Percentiles rank a stretch among this genome's conserved stretches.
These are phyloP conservation scores for Eupsittula cactorum DNA, from an alignment of 2,113 vertebrate genomes.

Conservation along the genomic window DNA sequence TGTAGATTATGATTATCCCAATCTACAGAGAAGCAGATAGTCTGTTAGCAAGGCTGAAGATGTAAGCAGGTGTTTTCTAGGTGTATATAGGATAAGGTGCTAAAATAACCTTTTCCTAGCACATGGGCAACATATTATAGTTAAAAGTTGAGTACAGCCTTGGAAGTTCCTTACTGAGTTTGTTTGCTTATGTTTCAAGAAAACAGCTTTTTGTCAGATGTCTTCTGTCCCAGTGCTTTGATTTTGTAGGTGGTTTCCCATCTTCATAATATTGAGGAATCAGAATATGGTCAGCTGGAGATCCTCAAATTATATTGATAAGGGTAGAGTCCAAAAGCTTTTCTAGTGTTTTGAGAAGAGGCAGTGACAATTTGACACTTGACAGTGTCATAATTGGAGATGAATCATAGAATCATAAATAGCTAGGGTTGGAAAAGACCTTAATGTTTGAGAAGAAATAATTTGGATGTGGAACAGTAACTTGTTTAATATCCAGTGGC, in stretches of 20 bases:
- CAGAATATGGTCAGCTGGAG: background rate
- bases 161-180: background rate
- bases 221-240: background rate
- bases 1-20: background rate
- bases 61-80: background rate
- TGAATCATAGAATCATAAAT: background rate
- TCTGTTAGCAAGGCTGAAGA: background rate
- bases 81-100: background rate
- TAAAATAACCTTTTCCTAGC: background rate
- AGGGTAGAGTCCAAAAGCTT: background rate
- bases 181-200: background rate
- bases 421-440: background rate
- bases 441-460: background rate
- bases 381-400: background rate
- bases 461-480: background rate
- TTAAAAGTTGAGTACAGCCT: background rate
- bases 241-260: background rate
- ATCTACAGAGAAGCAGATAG: background rate
- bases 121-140: background rate
- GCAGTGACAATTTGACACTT: background rate
- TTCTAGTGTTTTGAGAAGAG: background rate
- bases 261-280: background rate
- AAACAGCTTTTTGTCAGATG: background rate
- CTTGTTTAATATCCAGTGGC: background rate
- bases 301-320: background rate